Evolutionary conservation across 2,888 invertebrate genomes (phyloP), one percentile per base, ranked within the genome.

Genomic region (Dermolepida albohirtum): DNA sequence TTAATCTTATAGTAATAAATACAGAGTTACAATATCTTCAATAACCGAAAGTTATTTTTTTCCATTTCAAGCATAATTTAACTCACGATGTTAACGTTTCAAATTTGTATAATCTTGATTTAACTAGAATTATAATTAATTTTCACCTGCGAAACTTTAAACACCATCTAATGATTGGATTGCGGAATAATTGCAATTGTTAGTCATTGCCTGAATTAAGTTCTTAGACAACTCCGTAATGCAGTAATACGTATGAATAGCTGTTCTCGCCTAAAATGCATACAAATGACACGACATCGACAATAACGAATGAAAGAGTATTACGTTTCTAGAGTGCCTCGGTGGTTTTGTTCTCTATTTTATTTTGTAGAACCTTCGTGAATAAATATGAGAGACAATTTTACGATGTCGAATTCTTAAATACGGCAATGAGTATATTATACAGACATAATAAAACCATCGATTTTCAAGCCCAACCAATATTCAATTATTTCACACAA

Each of bases 381-480:
- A 62, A 62, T 62, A 62, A 62, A 47, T 62, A 62, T 62, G 59
- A 62, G 49, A 34, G 59, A 47, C 34, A 62, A 62, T 62, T 57
- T 62, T 47, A 47, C 59, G 47, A 62, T 29, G 34, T 34, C 34
- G 47, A 39, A 47, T 29, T 11, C 17, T 47, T 62, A 47, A 47
- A 47, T 59, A 47, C 12, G n/a, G 11, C 29, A 14, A 47, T 34
- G 16, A 34, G 12, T n/a, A 34, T 22, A 22, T 55, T 55, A 17
- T 40, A 11, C 40, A 43, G 43, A 40, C 11, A 10, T 17, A 7
- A 6, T 22, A 12, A 0, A 22, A 6, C 17, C 22, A 16, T 2
- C 41, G 40, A 40, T 17, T 55, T 55, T 41, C 40, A 14, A 41
- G 40, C 8, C 27, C 43, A 27, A n/a, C 43, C 57, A 41, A 57